These are phyloP conservation scores for Drosophila siamana DNA, from an alignment of 2,888 invertebrate genomes.

Conservation along the genomic window DNA sequence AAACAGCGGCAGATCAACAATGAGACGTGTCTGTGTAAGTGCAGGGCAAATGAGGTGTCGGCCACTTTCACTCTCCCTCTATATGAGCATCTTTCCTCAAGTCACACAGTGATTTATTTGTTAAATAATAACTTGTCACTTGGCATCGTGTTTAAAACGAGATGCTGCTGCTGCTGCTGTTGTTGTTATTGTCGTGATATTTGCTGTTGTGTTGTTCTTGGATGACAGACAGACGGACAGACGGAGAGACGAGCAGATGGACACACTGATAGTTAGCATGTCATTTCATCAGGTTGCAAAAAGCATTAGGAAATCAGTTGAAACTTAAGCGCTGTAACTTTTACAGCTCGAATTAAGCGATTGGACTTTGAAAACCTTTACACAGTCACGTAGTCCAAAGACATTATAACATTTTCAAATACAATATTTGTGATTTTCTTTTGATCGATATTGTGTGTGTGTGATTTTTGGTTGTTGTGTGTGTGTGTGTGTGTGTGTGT, in stretches of 20 bases:
- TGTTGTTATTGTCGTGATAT: constrained; percentile 21
- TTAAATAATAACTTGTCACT: constrained; percentile 75
- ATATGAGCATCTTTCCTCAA: constrained; percentile 25
- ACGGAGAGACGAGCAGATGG: neutral
- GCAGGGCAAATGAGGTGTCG: constrained; percentile 65
- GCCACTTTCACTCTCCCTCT: constrained; percentile 71
- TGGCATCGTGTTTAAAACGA: constrained; percentile 25
- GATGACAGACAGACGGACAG: constrained; percentile 25
- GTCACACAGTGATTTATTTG: constrained; percentile 59
- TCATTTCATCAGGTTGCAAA: constrained; percentile 29
- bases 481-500: too few species aligned
- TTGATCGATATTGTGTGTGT: neutral
- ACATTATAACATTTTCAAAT: neutral
- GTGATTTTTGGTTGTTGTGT: neutral
- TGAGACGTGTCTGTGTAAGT: constrained; percentile 70
- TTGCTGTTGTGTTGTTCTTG: constrained; percentile 42
- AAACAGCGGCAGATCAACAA: constrained; percentile 63
- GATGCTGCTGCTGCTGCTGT: constrained; percentile 3
- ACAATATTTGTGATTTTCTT: too few species aligned
- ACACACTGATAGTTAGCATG: constrained; percentile 34
- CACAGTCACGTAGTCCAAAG: constrained; percentile 73
- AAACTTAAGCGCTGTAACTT: constrained; percentile 20
- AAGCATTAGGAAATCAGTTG: constrained; percentile 25
- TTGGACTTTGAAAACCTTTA: constrained; percentile 55
- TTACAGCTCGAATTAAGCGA: constrained; percentile 11